Percentiles rank a stretch among this genome's conserved stretches.
phyloP scores from a whole-genome alignment of 1,140 invertebrate genomes.

The Nasonia giraulti region DNA sequence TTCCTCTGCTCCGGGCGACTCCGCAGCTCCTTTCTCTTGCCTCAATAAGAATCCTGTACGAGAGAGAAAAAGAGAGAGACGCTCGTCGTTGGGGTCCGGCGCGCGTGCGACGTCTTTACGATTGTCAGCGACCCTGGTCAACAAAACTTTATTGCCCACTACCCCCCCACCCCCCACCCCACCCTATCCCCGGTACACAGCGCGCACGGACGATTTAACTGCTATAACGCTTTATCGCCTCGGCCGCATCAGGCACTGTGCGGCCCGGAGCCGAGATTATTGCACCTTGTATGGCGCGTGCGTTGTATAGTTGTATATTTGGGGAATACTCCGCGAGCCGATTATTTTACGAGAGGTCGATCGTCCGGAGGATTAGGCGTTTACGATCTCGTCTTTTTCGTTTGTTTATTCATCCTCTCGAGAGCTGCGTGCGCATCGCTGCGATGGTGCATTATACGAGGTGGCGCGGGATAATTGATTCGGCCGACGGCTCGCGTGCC shows the following conservation, averaged over 20 bases:
- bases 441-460: background rate
- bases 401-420: constrained; percentile 17
- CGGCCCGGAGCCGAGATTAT: constrained; percentile 46
- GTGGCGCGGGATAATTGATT: constrained; percentile 24
- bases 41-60: background rate
- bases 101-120: constrained; percentile 42
- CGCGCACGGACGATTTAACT: constrained; percentile 26
- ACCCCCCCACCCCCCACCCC: background rate
- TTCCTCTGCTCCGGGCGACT: constrained; percentile 29
- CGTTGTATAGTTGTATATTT: constrained; percentile 7
- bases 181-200: background rate
- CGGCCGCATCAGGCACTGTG: constrained; percentile 34
- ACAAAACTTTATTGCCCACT: constrained; percentile 47
- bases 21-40: constrained; percentile 1
- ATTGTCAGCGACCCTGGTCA: constrained; percentile 59
- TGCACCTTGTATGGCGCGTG: constrained; percentile 37
- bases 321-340: constrained; percentile 12
- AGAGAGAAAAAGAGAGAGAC: background rate
- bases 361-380: background rate
- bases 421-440: background rate
- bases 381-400: background rate
- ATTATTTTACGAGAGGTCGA: background rate
- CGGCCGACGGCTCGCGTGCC: constrained; percentile 1
- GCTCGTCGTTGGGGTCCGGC: background rate
- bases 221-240: constrained; percentile 46